A percentile compares a stretch with the other conserved stretches of the same genome.
These are phyloP conservation scores for Caenorhabditis sp. DNA, from an alignment of 2,888 invertebrate species.

Conservation along the genomic window DNA sequence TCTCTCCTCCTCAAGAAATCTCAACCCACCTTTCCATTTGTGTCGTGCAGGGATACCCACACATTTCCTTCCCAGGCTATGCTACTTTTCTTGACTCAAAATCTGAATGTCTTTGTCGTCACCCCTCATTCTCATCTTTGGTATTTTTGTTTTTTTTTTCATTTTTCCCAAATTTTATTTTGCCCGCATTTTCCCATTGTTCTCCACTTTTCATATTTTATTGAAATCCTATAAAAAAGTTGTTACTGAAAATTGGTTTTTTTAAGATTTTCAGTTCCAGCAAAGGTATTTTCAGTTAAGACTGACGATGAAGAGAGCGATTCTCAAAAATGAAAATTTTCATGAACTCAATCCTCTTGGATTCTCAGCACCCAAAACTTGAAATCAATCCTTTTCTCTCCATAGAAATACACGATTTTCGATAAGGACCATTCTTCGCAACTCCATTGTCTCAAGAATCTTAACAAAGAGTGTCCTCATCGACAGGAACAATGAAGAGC, in stretches of 20 bases:
- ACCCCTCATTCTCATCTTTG: background rate
- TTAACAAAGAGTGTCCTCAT: constrained; percentile 10
- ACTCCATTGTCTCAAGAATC: background rate
- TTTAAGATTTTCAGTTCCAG: background rate
- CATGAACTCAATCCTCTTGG: no score
- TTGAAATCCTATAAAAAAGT: constrained; percentile 3
- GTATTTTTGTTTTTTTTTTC: constrained; percentile 1
- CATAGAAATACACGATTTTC: constrained; percentile 11
- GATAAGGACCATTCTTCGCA: constrained; percentile 6
- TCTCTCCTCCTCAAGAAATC: constrained; percentile 4
- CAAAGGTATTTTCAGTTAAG: no score
- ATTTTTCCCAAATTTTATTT: background rate
- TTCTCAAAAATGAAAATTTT: no score
- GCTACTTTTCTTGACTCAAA: constrained; percentile 3
- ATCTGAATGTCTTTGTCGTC: background rate
- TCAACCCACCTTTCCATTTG: constrained; percentile 23
- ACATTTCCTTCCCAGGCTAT: constrained; percentile 18
- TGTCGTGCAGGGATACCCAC: constrained; percentile 17
- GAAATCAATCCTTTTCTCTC: constrained; percentile 9
- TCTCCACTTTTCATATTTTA: constrained; percentile 17
- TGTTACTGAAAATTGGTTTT: background rate
- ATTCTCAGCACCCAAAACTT: no score
- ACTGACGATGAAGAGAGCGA: no score
- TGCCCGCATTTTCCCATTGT: constrained; percentile 13
- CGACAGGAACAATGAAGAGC: constrained; percentile 19